Evolutionary conservation across 2,888 invertebrate genomes (phyloP).

Genomic region (Cheilosia vernalis): DNA sequence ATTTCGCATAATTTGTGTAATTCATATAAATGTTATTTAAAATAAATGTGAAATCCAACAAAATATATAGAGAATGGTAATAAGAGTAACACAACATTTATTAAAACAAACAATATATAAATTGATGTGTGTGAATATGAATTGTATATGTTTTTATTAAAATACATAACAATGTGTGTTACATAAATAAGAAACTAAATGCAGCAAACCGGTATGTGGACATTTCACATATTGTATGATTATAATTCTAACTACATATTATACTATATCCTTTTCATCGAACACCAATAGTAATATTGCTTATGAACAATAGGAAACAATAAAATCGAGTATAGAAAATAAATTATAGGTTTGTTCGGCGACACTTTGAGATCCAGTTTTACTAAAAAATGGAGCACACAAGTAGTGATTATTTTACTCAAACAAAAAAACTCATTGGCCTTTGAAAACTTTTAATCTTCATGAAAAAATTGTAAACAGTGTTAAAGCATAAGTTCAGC

Average conservation of each 20-base stretch:
- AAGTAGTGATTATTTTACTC: too few species aligned
- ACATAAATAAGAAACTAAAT: conserved; percentile 29
- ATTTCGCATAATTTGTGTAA: conserved; percentile 63
- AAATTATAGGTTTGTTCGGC: conserved; percentile 4
- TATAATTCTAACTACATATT: conserved; percentile 13
- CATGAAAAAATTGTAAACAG: too few species aligned
- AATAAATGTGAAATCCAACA: conserved; percentile 34
- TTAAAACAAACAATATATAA: conserved; percentile 11
- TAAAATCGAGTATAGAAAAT: background rate
- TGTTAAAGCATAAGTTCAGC: too few species aligned
- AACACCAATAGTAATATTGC: conserved; percentile 44
- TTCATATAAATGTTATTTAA: conserved; percentile 64
- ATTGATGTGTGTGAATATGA: conserved; percentile 43
- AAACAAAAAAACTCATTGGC: too few species aligned
- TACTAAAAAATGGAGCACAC: too few species aligned
- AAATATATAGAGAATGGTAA: conserved; percentile 38
- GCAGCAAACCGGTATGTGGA: conserved; percentile 49
- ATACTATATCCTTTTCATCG: conserved; percentile 32
- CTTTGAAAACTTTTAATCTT: too few species aligned
- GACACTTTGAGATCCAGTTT: too few species aligned
- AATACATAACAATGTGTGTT: conserved; percentile 48
- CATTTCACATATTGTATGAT: conserved; percentile 56
- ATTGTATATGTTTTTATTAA: conserved; percentile 49
- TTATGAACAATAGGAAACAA: conserved; percentile 24
- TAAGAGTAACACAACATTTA: conserved; percentile 43